Evolutionary conservation across 2,888 invertebrate genomes (phyloP).

Genomic region (Steinernema hermaphroditum): DNA sequence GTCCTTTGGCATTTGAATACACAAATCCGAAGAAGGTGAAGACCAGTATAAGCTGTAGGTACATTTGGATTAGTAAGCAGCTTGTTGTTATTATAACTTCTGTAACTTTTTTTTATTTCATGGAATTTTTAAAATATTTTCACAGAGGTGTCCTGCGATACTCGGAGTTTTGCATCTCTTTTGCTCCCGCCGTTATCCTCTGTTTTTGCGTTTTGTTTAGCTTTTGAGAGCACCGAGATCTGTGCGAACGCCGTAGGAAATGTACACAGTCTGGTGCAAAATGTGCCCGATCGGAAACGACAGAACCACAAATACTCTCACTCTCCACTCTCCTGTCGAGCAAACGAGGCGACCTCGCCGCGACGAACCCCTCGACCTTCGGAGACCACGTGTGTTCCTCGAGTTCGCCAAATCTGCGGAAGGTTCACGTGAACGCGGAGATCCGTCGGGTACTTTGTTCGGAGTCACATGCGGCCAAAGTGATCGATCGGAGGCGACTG

Average conservation of each 20-base stretch:
- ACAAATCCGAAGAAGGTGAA: background rate
- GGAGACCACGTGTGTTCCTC: too few species aligned
- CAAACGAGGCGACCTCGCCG: background rate
- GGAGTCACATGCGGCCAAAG: background rate
- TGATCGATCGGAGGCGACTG: constrained; percentile 12
- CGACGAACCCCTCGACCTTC: too few species aligned
- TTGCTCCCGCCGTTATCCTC: background rate
- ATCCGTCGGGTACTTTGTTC: constrained; percentile 26
- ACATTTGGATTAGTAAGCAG: background rate
- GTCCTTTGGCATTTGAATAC: too few species aligned
- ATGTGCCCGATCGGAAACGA: background rate
- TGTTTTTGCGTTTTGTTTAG: background rate
- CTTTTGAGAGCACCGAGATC: background rate
- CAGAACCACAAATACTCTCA: constrained; percentile 6
- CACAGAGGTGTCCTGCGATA: background rate
- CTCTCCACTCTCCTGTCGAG: background rate
- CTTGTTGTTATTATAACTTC: background rate
- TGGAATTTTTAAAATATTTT: background rate
- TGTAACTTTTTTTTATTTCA: background rate
- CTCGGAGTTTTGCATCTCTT: background rate
- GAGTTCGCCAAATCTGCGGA: background rate
- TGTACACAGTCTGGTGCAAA: constrained; percentile 10
- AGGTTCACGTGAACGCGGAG: background rate
- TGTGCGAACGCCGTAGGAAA: constrained; percentile 1
- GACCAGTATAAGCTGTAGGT: background rate